Evolutionary conservation across 2,113 vertebrate species (phyloP), one percentile per base, ranked within the genome.

Genomic region (Takifugu bimaculatus): DNA sequence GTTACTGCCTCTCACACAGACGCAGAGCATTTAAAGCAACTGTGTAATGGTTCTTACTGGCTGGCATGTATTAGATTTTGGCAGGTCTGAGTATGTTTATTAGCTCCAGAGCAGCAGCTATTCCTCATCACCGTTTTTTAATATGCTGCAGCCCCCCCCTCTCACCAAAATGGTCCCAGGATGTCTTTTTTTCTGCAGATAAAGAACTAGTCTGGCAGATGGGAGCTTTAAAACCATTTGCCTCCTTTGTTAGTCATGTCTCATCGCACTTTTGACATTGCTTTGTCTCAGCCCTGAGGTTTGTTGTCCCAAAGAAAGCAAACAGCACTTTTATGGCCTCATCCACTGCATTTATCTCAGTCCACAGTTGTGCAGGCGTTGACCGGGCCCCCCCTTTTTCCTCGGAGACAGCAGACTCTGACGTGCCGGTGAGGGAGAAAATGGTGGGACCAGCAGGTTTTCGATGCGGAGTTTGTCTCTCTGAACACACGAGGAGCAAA

Each of bases 221-320:
- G 82, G 79, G 69, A 72, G 75, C 65, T 77, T 75, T 83, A 75
- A 78, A 61, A 63, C 74, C 66, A 60, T 85, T 84, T 83, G 83
- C 77, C 78, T 82, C 74, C 72, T 80, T 75, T 75, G 81, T 88
- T 85, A 83, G 78, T 84, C 78, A 84, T 83, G 85, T 86, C 78
- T 86, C 84, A 85, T 77, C 65, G 81, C 85, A 85, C 75, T 70
- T 82, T 87, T 79, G 79, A 85, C 77, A 74, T 81, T 72, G 85
- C 71, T 84, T 88, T 89, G 84, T 85, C 74, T 84, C 81, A 77
- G 64, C 57, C 58, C 71, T 66, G 66, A 55, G 13, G 72, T 65
- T 68, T 69, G 75, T 75, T 68, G 64, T 71, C 75, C 78, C 73
- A 84, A 80, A 76, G 65, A 68, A 79, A 81, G 75, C 85, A 86